Conservation (phyloP, 2,113 vertebrate species). For the Anser cygnoides region DNA sequence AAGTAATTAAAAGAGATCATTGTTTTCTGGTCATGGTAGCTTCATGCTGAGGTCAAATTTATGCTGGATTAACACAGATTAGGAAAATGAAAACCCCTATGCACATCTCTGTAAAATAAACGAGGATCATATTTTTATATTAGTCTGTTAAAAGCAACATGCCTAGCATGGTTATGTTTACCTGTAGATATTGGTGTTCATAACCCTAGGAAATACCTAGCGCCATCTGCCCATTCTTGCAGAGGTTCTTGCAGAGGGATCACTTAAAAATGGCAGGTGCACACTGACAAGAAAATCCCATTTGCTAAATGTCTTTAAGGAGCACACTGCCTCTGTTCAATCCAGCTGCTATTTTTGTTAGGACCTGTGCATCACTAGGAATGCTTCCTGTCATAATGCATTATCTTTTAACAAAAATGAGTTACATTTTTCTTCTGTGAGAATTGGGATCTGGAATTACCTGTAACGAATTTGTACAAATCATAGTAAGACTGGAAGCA, state of each 20-base stretch:
- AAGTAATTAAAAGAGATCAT: background rate
- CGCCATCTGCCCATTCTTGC: background rate
- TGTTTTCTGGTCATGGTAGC: background rate
- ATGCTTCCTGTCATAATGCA: background rate
- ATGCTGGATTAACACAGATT: background rate
- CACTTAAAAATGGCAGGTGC: background rate
- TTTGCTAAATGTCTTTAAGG: background rate
- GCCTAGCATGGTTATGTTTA: background rate
- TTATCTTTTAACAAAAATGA: background rate
- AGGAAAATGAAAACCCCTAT: background rate
- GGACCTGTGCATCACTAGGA: background rate
- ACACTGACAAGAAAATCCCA: background rate
- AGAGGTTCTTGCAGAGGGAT: background rate
- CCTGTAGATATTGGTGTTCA: background rate
- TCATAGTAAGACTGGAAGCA: background rate
- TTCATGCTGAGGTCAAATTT: background rate
- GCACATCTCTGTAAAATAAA: background rate
- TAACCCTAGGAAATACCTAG: background rate
- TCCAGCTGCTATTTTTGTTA: background rate
- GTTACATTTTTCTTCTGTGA: background rate
- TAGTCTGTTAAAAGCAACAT: background rate
- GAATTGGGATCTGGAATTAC: background rate
- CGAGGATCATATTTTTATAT: background rate
- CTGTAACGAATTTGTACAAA: conserved; percentile 6
- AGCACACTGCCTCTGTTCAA: background rate